Conservation (phyloP, 2,888 invertebrate genomes). For the Hymenopus coronatus region DNA sequence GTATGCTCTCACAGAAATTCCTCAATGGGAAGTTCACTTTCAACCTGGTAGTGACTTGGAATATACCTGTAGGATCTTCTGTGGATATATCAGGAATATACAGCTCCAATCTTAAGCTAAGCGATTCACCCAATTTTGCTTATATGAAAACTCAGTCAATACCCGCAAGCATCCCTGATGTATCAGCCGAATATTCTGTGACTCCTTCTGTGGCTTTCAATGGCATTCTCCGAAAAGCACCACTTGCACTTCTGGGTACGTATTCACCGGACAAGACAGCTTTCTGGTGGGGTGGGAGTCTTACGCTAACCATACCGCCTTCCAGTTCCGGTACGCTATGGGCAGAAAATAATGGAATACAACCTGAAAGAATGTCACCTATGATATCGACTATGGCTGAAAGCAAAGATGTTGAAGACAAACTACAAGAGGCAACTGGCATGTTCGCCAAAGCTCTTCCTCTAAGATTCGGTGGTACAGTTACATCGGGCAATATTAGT, state of each 20-base stretch:
- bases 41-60: neutral
- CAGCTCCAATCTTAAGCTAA: neutral
- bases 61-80: neutral
- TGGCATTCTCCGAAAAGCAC: neutral
- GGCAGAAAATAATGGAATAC: neutral
- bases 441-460: neutral
- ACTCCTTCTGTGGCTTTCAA: neutral
- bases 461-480: neutral
- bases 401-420: neutral
- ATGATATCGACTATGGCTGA: neutral
- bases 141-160: neutral
- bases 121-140: neutral
- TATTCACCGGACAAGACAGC: slow-evolving; percentile 30
- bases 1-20: neutral
- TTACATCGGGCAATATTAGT: neutral
- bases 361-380: neutral
- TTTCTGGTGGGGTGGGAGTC: slow-evolving; percentile 34
- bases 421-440: no score
- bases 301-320: neutral
- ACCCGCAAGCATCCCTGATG: neutral
- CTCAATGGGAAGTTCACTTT: slow-evolving; percentile 16
- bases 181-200: neutral
- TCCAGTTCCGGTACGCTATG: neutral
- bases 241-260: slow-evolving; percentile 31
- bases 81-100: neutral